Base-by-base conservation (phyloP, 1,140 invertebrate genomes). In the Phymastichus coffea region DNA sequence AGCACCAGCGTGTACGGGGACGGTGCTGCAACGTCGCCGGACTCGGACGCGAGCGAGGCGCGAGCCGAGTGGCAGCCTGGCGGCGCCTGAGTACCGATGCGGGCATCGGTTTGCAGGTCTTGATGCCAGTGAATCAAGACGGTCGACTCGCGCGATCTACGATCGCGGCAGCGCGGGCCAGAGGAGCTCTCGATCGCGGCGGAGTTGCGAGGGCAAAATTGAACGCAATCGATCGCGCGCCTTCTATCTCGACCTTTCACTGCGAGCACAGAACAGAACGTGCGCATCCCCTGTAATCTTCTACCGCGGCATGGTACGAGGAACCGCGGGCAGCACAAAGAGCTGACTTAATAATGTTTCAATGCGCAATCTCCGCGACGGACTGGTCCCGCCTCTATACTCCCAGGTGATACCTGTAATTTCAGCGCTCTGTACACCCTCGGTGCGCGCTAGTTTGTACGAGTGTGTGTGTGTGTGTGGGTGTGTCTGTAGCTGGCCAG, bases 201-300 rank as follows among this genome's bases (percentile, higher is more conserved):
- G 19, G 43, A 67, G 63, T 67, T 61, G 64, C 54, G 38, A 58
- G n/a, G n/a, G n/a, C n/a, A n/a, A n/a, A n/a, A n/a, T n/a, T n/a
- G n/a, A n/a, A n/a, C n/a, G n/a, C 49, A 41, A 41, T 55, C 20
- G 19, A 55, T 30, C 35, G 19, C 53, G 37, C 59, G 26, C 10
- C n/a, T n/a, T n/a, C n/a, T n/a, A n/a, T 28, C 40, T 52, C 41
- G 19, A 61, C 35, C 53, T 33, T 23, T 52, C 35, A 26, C 41
- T 38, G 14, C 25, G 14, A 4, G 14, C 12, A 44, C 20, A 15
- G 8, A 23, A 4, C 22, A 19, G 12, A 10, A 41, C 22, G 17
- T 14, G 25, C 25, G 1, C 28, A 37, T n/a, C 3, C 20, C 15
- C 14, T 33, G 33, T 38, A 48, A 46, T 56, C 30, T 47, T 38